These are phyloP conservation scores for Eupithecia vulgata DNA, from an alignment of 2,888 invertebrate species.

Conservation along the genomic window DNA sequence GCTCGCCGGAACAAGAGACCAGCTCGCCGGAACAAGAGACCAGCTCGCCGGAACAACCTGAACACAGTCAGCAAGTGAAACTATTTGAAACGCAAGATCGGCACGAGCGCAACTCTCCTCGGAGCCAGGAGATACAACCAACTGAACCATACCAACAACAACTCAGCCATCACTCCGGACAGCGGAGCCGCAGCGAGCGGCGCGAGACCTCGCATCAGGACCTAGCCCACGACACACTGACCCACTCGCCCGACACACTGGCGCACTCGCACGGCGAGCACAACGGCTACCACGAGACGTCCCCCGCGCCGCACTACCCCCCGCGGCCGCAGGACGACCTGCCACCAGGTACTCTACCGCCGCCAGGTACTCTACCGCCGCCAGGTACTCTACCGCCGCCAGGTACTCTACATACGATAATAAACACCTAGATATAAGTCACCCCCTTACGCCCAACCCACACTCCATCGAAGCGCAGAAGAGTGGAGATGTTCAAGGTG, in stretches of 20 bases:
- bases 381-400: background rate
- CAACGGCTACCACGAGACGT: conserved; percentile 5
- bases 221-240: background rate
- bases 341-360: background rate
- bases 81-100: background rate
- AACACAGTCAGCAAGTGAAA: background rate
- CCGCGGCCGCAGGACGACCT: background rate
- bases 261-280: background rate
- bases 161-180: background rate
- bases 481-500: too few relatives aligned
- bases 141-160: background rate
- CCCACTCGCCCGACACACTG: background rate
- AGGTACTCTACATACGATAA: too few relatives aligned
- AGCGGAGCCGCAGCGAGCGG: background rate
- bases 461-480: too few relatives aligned
- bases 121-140: background rate
- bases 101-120: background rate
- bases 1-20: too few relatives aligned
- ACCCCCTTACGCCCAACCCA: too few relatives aligned
- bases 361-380: background rate
- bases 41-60: background rate
- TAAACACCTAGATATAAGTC: too few relatives aligned
- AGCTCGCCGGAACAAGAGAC: too few relatives aligned
- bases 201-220: background rate
- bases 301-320: conserved; percentile 2